Percentiles rank a stretch among this genome's conserved stretches.
These are phyloP conservation scores for Cephalopholis sonnerati DNA, from an alignment of 2,113 vertebrate genomes.

Conservation along the genomic window DNA sequence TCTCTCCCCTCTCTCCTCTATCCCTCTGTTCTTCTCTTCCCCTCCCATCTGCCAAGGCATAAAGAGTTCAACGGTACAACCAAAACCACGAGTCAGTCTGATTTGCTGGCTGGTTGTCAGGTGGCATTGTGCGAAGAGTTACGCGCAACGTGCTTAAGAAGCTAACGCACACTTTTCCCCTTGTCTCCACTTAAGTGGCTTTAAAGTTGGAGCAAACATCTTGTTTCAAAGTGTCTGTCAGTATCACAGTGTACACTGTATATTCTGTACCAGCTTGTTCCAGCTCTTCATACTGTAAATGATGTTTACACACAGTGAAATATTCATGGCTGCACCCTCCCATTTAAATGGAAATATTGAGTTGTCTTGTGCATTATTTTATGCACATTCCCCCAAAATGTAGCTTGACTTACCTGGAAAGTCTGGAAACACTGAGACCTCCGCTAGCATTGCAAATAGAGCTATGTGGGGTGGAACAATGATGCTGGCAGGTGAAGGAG, in stretches of 20 bases:
- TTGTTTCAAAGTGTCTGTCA: not conserved
- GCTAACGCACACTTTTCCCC: not conserved
- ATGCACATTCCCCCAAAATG: not conserved
- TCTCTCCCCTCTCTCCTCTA: conserved; percentile 82
- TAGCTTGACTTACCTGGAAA: not conserved
- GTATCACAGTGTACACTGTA: not conserved
- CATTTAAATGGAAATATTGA: not conserved
- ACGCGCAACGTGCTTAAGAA: not conserved
- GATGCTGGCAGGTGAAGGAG: not conserved
- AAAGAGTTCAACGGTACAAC: conserved; percentile 55
- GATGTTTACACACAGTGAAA: not conserved
- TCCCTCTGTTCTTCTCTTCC: conserved; percentile 79
- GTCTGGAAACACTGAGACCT: not conserved
- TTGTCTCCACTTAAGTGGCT: conserved; percentile 9
- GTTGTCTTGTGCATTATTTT: conserved; percentile 2
- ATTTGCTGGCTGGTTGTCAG: conserved; percentile 28
- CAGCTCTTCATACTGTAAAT: conserved; percentile 7
- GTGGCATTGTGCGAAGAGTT: conserved; percentile 24
- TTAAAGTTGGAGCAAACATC: conserved; percentile 14
- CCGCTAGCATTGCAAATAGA: not conserved
- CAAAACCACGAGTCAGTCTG: conserved; percentile 64
- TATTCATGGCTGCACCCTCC: conserved; percentile 2
- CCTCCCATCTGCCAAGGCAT: conserved; percentile 57
- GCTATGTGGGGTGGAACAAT: not conserved
- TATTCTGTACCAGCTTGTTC: not conserved